Percentiles rank a stretch among this genome's conserved stretches.
Conservation (phyloP, 2,113 vertebrate species). For the Dasyornis broadbenti region DNA sequence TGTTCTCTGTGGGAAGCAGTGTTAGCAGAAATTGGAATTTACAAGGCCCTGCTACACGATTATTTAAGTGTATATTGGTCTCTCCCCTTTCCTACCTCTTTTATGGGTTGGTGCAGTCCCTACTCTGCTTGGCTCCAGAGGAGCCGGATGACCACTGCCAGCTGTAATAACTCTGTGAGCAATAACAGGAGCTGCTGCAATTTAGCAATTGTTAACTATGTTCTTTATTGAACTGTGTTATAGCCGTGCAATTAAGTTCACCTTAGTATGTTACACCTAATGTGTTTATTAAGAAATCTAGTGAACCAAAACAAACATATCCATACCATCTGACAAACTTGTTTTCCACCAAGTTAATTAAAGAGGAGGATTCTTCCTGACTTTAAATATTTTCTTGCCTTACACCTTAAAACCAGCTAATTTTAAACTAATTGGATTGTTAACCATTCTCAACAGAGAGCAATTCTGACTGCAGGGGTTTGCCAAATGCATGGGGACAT, state of each 20-base stretch:
- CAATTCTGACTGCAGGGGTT: background rate
- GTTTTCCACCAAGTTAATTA: constrained; percentile 34
- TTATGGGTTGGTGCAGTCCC: background rate
- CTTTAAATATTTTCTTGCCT: background rate
- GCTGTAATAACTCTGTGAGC: background rate
- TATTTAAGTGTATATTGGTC: background rate
- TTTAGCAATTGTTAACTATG: constrained; percentile 35
- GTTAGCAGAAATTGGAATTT: background rate
- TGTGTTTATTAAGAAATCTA: constrained; percentile 35
- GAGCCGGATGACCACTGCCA: background rate
- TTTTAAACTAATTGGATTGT: background rate
- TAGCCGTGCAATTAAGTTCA: constrained; percentile 30
- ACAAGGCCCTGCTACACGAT: background rate
- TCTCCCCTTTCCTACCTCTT: background rate
- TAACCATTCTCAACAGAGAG: background rate
- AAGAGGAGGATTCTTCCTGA: constrained; percentile 11
- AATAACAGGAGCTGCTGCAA: background rate
- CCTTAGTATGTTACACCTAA: background rate
- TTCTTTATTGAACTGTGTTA: constrained; percentile 31
- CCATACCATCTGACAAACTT: background rate
- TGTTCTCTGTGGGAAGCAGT: background rate
- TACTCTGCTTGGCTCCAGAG: background rate
- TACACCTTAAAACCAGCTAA: background rate
- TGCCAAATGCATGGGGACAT: background rate
- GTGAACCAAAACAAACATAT: constrained; percentile 8